Conservation (phyloP, 2,888 invertebrate genomes). For the Melanargia galathea region DNA sequence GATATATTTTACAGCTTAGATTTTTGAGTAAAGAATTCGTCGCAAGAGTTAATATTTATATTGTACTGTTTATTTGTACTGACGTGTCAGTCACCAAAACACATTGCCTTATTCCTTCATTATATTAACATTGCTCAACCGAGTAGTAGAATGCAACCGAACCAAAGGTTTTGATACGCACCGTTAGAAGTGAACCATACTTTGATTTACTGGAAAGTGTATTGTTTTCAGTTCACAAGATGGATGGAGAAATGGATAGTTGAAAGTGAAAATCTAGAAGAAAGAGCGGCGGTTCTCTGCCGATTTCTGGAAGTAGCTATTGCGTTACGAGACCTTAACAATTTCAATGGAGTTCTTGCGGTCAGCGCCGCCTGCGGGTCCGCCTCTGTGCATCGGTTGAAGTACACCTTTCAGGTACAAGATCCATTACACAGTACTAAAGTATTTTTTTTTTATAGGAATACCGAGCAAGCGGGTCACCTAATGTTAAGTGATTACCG, state of each 20-base stretch:
- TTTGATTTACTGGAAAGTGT: neutral
- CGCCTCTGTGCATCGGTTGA: constrained; percentile 94
- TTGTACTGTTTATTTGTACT: too few species aligned
- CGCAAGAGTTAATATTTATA: too few species aligned
- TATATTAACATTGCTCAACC: too few species aligned
- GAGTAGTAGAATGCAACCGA: too few species aligned
- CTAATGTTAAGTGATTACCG: too few species aligned
- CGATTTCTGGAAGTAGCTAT: constrained; percentile 96
- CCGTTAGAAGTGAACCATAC: too few species aligned
- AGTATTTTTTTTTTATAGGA: neutral
- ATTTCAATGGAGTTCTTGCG: constrained; percentile 98
- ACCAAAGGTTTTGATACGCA: too few species aligned
- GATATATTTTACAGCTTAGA: too few species aligned
- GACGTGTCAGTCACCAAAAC: too few species aligned
- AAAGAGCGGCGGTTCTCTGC: constrained; percentile 94
- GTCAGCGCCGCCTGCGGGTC: constrained; percentile 96
- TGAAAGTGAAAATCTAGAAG: constrained; percentile 97
- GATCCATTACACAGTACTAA: neutral
- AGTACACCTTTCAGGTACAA: constrained; percentile 89
- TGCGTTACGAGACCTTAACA: constrained; percentile 97
- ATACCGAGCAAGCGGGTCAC: too few species aligned
- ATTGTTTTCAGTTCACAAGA: constrained; percentile 89
- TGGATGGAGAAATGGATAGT: constrained; percentile 99
- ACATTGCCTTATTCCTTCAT: too few species aligned
- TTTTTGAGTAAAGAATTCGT: too few species aligned